phyloP scores from a whole-genome alignment of 2,888 invertebrate species.

The Peribatodes rhomboidaria region DNA sequence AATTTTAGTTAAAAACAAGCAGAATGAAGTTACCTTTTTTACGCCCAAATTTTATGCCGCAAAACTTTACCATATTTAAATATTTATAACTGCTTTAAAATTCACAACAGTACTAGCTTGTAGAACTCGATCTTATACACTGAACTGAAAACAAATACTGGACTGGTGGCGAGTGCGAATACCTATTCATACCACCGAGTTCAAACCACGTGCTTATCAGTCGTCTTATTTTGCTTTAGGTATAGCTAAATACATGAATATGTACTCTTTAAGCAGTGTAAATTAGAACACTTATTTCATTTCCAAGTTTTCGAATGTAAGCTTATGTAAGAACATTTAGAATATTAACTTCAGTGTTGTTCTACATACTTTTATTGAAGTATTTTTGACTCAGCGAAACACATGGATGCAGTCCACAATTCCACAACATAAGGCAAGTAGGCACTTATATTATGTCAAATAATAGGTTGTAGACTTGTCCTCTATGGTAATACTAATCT shows the following conservation, averaged over 20 bases:
- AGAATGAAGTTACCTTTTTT: slow-evolving; percentile 65
- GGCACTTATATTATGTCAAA: neutral
- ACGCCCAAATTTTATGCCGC: slow-evolving; percentile 67
- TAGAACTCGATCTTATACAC: slow-evolving; percentile 73
- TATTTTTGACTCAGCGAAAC: neutral
- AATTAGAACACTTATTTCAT: neutral
- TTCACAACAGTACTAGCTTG: slow-evolving; percentile 65
- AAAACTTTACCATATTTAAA: slow-evolving; percentile 60
- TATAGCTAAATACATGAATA: slow-evolving; percentile 24
- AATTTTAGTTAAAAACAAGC: slow-evolving; percentile 29
- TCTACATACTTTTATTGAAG: neutral
- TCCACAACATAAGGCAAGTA: neutral
- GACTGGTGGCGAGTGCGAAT: slow-evolving; percentile 55
- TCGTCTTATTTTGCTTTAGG: slow-evolving; percentile 42
- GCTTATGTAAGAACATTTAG: no score
- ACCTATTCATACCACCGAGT: slow-evolving; percentile 60
- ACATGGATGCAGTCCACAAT: neutral
- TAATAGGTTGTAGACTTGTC: neutral
- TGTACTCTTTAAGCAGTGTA: neutral
- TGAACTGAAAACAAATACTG: slow-evolving; percentile 72
- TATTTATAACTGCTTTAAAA: slow-evolving; percentile 50
- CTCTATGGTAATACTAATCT: neutral
- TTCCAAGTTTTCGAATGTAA: neutral
- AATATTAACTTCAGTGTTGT: neutral
- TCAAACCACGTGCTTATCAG: slow-evolving; percentile 77